Base-by-base conservation (phyloP, 2,113 vertebrate genomes). In the Enhydra lutris region DNA sequence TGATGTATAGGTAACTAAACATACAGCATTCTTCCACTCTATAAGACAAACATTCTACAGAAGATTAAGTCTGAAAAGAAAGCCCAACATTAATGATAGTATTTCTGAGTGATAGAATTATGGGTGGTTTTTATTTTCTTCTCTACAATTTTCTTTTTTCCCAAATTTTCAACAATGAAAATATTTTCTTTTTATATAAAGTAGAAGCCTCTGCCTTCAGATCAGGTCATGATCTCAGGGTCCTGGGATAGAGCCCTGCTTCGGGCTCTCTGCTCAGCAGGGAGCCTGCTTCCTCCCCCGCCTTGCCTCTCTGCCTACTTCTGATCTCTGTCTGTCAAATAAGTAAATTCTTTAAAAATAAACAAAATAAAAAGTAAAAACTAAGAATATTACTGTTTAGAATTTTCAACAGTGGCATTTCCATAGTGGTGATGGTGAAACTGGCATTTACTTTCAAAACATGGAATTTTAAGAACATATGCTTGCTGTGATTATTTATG, bases 401-500 rank as follows among this genome's bases (percentile, higher is more conserved):
- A 55, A 59, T 90, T 92, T 91, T 74, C 50, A 90, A 26, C 67
- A 29, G 39, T 87, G 52, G 17, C 86, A 5, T 69, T 34, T 92
- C 34, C n/a, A 67, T 10, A 91, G 42, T 63, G 45, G 63, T 67
- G 34, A 95, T 7, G 24, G 20, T 29, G 3, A 84, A 81, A 52
- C 23, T 78, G 29, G 42, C 74, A 96, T 55, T 93, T 94, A 84
- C 42, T 79, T 89, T 45, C 45, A 79, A 96, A 88, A 94, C 57
- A 81, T 7, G 23, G 52, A 61, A 57, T 90, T 94, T 95, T 85
- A 83, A 90, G 39, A 93, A 55, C n/a, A 83, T 45, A 52, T 73
- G 83, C 47, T 94, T 95, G 84, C 61, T 92, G 52, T 96, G 52
- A 92, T 92, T 88, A 91, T 94, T 86, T 94, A 92, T 50, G 59